These are phyloP conservation scores for Clarias pachynema DNA, from an alignment of 2,797 vertebrate species.

Conservation along the genomic window DNA sequence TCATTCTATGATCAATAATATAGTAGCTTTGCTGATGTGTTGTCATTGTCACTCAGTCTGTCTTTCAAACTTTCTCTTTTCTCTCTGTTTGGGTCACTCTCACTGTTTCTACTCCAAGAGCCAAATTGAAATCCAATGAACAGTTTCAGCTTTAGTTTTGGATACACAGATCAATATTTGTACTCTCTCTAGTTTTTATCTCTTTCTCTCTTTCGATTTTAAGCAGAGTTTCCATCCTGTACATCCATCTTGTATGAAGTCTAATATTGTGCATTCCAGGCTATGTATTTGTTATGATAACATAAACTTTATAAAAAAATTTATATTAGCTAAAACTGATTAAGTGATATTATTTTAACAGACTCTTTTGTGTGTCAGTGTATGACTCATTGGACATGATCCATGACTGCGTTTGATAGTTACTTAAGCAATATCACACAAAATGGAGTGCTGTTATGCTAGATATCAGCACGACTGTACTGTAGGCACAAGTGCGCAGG, in stretches of 20 bases:
- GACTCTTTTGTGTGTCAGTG: background rate
- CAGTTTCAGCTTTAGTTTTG: background rate
- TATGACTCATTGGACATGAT: background rate
- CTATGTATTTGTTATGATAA: background rate
- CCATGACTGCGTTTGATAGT: slow-evolving; percentile 8
- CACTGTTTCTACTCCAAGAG: background rate
- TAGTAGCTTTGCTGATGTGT: background rate
- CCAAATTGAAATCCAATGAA: slow-evolving; percentile 3
- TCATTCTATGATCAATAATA: background rate
- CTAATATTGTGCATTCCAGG: background rate
- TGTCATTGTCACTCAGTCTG: background rate
- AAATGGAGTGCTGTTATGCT: no score
- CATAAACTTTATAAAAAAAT: background rate
- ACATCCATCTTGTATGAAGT: background rate
- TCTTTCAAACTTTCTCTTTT: background rate
- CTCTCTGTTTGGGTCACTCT: background rate
- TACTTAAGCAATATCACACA: background rate
- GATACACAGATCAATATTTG: slow-evolving; percentile 11
- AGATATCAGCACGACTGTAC: no score
- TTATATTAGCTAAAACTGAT: no score
- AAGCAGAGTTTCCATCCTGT: background rate
- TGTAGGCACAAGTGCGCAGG: no score
- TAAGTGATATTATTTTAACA: background rate
- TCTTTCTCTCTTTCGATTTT: background rate
- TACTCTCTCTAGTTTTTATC: background rate